Evolutionary conservation across 2,888 invertebrate species (phyloP), one percentile per base, ranked within the genome.

Genomic region (Sarcophaga variegata): DNA sequence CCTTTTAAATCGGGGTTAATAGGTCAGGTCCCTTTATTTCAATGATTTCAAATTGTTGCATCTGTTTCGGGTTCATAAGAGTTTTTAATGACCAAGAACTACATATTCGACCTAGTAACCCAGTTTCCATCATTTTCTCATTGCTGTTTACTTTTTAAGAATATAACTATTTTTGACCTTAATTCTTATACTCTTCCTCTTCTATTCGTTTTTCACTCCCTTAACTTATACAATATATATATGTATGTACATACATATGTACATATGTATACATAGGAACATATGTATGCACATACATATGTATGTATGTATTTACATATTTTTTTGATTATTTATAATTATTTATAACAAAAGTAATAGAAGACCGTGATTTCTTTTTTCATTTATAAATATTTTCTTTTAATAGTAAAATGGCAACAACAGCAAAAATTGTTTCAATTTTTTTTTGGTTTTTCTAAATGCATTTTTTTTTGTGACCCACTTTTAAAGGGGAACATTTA

Each of bases 11-110:
- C 47, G 66, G 76, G 87, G 79, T 84, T 87, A 81, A 63, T 87
- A 64, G 87, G 87, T 82, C 84, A 84, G 82, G 79, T 78, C 87
- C 84, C 78, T 67, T 79, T 60, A 69, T 20, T 64, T 64, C 17
- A 54, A 62, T 49, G 22, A n/a, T 20, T 66, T 66, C 25, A 71
- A 84, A 72, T 81, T 84, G 87, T 87, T 87, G 87, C 84, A 82
- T 79, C 80, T 37, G 69, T 22, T 54, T 54, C 14, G 12, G 12
- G 17, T 12, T 54, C 54, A 54, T 60, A 60, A 78, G 70, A 63
- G 74, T 49, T 64, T 74, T 71, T 76, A 81, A 71, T 84, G 87
- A 69, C 87, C 84, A 84, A 84, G 87, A 87, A 87, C 87, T 87
- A 84, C 76, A 87, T 87, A 81, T 66, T 59, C 69, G 76, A 82